A percentile compares a stretch with the other conserved stretches of the same genome.
phyloP scores from a whole-genome alignment of 2,113 vertebrate species.

The Pavo muticus region DNA sequence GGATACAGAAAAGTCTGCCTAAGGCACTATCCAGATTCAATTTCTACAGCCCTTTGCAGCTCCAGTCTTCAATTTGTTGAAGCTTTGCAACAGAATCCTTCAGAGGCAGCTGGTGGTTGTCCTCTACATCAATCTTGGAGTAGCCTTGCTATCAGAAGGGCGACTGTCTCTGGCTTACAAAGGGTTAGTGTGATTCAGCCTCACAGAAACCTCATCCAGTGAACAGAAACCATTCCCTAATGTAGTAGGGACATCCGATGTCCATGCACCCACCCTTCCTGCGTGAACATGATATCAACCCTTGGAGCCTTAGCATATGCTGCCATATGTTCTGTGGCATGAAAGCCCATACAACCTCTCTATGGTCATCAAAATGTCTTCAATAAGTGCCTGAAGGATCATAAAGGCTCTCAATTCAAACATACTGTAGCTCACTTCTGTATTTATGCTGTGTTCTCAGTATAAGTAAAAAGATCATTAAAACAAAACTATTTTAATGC shows the following conservation, averaged over 20 bases:
- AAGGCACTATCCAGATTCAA: not conserved
- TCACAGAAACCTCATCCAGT: not conserved
- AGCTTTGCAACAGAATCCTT: not conserved
- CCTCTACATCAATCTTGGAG: accelerated
- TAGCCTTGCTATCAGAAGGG: not conserved
- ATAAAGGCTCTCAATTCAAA: not conserved
- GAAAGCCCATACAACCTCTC: not conserved
- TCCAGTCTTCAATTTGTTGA: not conserved
- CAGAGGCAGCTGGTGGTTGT: not conserved
- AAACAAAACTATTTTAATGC: not conserved
- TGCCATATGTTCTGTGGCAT: too few species aligned
- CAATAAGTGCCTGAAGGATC: not conserved
- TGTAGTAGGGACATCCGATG: accelerated
- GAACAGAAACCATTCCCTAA: not conserved
- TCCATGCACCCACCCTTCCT: not conserved
- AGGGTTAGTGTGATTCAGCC: not conserved
- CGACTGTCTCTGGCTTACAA: not conserved
- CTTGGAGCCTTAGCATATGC: not conserved
- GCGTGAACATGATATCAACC: accelerated
- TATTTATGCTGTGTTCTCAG: not conserved
- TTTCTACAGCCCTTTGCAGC: not conserved
- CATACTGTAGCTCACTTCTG: not conserved
- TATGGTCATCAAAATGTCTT: not conserved
- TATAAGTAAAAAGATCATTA: not conserved
- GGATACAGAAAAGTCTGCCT: not conserved